These are phyloP conservation scores for Dermatophagoides farinae DNA, from an alignment of 1,140 invertebrate species.

Conservation along the genomic window DNA sequence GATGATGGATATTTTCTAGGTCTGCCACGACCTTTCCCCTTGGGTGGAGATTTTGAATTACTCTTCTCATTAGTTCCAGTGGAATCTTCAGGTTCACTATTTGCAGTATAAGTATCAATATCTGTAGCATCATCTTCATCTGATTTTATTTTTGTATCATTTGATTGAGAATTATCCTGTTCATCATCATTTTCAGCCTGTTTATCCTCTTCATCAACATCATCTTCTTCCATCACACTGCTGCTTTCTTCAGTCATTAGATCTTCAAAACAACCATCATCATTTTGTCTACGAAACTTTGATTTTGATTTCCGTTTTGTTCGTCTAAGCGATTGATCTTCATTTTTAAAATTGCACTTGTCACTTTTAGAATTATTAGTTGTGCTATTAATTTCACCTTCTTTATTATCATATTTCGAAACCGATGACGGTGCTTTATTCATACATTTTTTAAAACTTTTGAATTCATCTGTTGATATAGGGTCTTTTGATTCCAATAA, in stretches of 20 bases:
- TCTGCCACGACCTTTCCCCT: neutral
- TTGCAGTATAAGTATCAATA: neutral
- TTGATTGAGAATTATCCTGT: neutral
- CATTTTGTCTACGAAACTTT: neutral
- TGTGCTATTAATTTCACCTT: neutral
- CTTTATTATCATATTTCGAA: neutral
- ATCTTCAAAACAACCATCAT: neutral
- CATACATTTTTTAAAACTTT: neutral
- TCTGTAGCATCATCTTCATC: neutral
- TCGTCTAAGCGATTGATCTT: neutral
- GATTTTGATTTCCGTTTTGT: neutral
- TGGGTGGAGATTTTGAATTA: neutral
- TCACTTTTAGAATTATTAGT: neutral
- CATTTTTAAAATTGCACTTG: neutral
- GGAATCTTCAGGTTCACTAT: neutral
- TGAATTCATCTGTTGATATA: neutral
- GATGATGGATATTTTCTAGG: constrained; percentile 3
- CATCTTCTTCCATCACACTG: neutral
- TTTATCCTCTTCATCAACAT: neutral
- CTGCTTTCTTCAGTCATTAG: neutral
- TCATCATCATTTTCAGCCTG: neutral
- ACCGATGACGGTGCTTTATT: neutral
- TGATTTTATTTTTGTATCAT: neutral
- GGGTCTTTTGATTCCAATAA: constrained; percentile 26
- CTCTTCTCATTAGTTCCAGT: neutral